Percentiles rank a stretch among this genome's conserved stretches.
phyloP scores from a whole-genome alignment of 2,888 invertebrate genomes.

The Odontomyia ornata region DNA sequence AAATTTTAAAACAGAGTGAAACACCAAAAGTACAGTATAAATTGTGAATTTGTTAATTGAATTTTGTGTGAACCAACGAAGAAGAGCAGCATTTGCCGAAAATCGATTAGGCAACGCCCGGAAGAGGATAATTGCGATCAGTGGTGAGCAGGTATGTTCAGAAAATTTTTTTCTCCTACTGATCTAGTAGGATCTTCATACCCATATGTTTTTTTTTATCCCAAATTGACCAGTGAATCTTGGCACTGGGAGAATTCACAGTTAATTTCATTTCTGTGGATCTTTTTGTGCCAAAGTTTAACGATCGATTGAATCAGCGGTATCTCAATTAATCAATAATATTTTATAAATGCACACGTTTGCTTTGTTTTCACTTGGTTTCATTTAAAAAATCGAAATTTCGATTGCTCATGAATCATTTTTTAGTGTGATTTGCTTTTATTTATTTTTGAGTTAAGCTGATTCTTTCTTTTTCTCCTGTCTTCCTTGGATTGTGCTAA shows the following conservation, averaged over 20 bases:
- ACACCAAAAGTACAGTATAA: too few relatives aligned
- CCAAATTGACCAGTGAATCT: conserved; percentile 55
- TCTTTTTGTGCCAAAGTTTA: conserved; percentile 65
- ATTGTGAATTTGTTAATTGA: not conserved
- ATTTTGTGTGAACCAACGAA: not conserved
- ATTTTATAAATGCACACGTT: too few relatives aligned
- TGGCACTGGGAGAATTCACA: conserved; percentile 67
- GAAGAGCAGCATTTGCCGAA: not conserved
- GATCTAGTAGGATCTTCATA: not conserved
- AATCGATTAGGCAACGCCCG: conserved; percentile 25
- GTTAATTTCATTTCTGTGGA: conserved; percentile 63
- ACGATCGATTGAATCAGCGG: conserved; percentile 49
- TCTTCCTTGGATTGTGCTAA: too few relatives aligned
- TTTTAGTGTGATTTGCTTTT: too few relatives aligned
- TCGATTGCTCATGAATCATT: too few relatives aligned
- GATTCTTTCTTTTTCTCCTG: too few relatives aligned
- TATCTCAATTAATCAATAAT: not conserved
- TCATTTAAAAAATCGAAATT: too few relatives aligned
- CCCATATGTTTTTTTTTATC: not conserved
- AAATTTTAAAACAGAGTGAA: not conserved
- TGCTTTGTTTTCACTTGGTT: too few relatives aligned
- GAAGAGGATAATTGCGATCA: conserved; percentile 1
- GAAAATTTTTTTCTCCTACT: too few relatives aligned
- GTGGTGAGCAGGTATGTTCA: conserved; percentile 9
- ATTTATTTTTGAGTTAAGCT: too few relatives aligned